Conservation (phyloP, 2,888 invertebrate genomes). For the Tanytarsus gracilentus region DNA sequence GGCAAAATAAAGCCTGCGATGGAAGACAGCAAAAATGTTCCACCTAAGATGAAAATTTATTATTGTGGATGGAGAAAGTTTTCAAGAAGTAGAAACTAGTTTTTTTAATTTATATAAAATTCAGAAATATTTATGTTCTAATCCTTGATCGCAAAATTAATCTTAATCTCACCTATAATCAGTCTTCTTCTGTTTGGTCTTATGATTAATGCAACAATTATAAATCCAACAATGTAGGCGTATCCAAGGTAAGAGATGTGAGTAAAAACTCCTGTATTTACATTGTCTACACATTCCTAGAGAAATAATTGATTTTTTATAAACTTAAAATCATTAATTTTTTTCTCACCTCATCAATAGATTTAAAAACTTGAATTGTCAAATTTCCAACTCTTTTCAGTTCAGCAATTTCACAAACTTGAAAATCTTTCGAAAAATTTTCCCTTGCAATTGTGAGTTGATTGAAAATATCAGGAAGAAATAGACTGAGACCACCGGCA, state of each 20-base stretch:
- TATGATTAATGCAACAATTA: not conserved
- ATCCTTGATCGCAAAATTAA: too few species aligned
- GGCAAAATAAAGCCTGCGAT: not conserved
- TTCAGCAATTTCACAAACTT: not conserved
- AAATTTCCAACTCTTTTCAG: not conserved
- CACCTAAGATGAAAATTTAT: too few species aligned
- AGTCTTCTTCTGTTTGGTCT: not conserved
- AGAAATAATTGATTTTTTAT: not conserved
- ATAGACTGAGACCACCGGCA: conserved; percentile 40
- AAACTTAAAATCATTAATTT: not conserved
- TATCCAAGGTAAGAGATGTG: not conserved
- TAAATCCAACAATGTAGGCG: not conserved
- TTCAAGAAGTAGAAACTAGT: not conserved
- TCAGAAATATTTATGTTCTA: too few species aligned
- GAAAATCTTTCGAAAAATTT: not conserved
- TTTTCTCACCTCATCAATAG: not conserved
- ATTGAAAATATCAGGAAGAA: conserved; percentile 43
- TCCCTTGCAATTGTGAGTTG: conserved; percentile 33
- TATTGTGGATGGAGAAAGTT: too few species aligned
- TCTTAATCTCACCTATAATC: not conserved
- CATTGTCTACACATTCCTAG: not conserved
- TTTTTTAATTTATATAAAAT: too few species aligned
- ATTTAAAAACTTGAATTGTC: not conserved
- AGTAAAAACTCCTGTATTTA: not conserved
- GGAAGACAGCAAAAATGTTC: not conserved